Evolutionary conservation across 2,113 vertebrate species (phyloP).

Genomic region (Pseudonaja textilis): DNA sequence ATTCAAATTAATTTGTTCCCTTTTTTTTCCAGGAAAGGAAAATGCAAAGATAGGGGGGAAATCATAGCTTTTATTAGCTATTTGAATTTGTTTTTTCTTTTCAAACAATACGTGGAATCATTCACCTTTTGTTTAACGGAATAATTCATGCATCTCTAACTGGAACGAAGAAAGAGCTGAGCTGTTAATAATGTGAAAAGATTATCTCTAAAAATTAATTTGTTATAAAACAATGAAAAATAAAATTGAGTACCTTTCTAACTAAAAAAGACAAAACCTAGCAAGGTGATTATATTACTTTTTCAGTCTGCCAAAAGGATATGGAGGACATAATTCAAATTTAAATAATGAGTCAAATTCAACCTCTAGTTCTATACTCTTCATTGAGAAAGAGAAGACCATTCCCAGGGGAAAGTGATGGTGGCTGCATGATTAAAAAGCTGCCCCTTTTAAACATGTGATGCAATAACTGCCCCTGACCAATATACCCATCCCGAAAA

Average conservation of each 20-base stretch:
- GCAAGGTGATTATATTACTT: conserved; percentile 51
- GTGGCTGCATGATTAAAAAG: no score
- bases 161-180: conserved; percentile 45
- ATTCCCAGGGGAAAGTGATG: background rate
- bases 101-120: conserved; percentile 22
- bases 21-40: background rate
- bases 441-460: background rate
- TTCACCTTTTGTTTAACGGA: conserved; percentile 61
- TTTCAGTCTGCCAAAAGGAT: conserved; percentile 39
- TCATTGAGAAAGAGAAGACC: background rate
- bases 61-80: conserved; percentile 50
- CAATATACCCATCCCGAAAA: background rate
- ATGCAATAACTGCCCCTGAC: background rate
- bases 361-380: background rate
- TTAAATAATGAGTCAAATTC: conserved; percentile 32
- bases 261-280: conserved; percentile 33
- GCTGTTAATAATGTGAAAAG: conserved; percentile 59
- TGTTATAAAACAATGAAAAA: conserved; percentile 48
- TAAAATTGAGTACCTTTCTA: conserved; percentile 57
- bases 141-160: conserved; percentile 52
- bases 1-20: background rate
- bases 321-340: conserved; percentile 40
- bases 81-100: conserved; percentile 38
- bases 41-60: background rate
- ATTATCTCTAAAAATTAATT: conserved; percentile 57